Evolutionary conservation across 2,113 vertebrate genomes (phyloP), one percentile per base, ranked within the genome.

Genomic region (Polypterus bichir): DNA sequence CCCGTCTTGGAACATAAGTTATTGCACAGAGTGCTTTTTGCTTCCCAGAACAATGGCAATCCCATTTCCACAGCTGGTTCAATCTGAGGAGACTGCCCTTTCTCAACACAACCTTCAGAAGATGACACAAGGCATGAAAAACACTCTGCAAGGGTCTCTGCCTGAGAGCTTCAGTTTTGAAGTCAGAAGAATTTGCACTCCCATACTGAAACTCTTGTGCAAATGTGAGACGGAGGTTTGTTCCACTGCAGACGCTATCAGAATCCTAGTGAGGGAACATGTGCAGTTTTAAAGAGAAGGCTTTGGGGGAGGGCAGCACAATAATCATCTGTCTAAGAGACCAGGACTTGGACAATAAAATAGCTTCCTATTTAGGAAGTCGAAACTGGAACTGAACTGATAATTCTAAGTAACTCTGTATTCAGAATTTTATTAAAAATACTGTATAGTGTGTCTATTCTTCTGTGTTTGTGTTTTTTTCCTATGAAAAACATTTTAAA

Each of bases 1-100:
- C 95, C 75, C 91, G 95, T 59, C 86, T 98, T 70, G 92, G 92
- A 77, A 96, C 93, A 71, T 98, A 98, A 90, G 69, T 59, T 48
- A 45, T 7, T 44, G 48, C 11, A 53, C 48, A 44, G 59, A 45
- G 57, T 10, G n/a, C n/a, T 51, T 53, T 51, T 57, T 81, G 80
- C 84, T 83, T 90, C 81, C 85, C 76, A 63, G 72, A 74, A 79
- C 76, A 81, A 81, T 79, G 76, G 83, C 83, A 83, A 27, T 82
- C 85, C 75, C 82, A 82, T 81, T 82, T 81, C 69, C 70, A 71
- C 80, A 76, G 76, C 78, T 77, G 74, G 74, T 77, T 57, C 80
- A 83, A 83, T 83, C 71, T 76, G 86, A 81, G 84, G 67, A 75
- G 81, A 81, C 81, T 79, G 82, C 70, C 60, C 61, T 69, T 45